Conservation (phyloP, 2,113 vertebrate genomes). For the Hipposideros armiger region DNA sequence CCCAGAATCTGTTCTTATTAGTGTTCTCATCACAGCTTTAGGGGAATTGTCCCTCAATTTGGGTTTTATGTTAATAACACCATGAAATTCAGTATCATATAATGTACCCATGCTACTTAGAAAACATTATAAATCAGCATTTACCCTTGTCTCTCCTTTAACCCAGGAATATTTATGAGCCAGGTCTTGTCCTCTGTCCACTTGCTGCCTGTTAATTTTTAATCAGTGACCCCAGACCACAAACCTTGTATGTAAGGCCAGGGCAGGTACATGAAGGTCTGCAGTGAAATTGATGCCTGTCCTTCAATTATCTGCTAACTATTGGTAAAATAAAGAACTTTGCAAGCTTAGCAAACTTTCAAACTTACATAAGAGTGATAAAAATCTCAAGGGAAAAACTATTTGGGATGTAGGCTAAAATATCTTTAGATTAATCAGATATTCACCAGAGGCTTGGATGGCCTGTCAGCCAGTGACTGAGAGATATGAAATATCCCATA, state of each 20-base stretch:
- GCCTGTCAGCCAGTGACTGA: constrained; percentile 32
- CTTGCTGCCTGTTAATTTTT: neutral
- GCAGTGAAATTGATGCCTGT: neutral
- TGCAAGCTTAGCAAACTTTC: constrained; percentile 68
- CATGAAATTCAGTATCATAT: constrained; percentile 9
- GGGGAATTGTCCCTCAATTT: neutral
- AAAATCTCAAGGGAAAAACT: constrained; percentile 67
- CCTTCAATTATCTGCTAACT: constrained; percentile 35
- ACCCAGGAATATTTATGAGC: neutral
- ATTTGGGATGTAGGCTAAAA: constrained; percentile 68
- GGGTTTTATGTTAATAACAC: neutral
- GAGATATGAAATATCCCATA: constrained; percentile 39
- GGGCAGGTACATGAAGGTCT: neutral
- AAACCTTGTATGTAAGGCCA: neutral
- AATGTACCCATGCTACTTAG: neutral
- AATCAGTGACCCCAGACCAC: neutral
- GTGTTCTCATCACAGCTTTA: neutral
- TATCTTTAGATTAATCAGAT: constrained; percentile 78
- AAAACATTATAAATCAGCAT: neutral
- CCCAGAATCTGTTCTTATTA: neutral
- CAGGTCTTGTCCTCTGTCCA: neutral
- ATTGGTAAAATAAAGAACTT: constrained; percentile 40
- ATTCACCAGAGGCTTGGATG: constrained; percentile 41
- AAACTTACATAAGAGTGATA: constrained; percentile 54
- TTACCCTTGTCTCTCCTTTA: neutral